These are phyloP conservation scores for Zaprionus vittiger DNA, from an alignment of 1,140 invertebrate genomes.

Conservation along the genomic window DNA sequence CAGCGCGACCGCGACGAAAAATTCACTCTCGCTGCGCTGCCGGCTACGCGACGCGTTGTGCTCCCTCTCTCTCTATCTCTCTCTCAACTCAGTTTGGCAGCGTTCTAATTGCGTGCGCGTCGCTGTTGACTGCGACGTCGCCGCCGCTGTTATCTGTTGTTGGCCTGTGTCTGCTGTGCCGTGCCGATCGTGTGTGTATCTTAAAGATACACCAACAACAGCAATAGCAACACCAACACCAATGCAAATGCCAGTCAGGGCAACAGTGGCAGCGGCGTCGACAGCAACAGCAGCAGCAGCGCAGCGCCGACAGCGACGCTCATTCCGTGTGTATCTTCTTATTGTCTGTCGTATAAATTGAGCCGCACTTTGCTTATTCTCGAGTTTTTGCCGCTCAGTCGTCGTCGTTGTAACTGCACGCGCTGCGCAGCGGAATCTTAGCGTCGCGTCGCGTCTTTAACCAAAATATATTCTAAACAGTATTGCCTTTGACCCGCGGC, in stretches of 20 bases:
- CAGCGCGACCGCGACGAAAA: constrained; percentile 16
- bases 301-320: constrained; percentile 30
- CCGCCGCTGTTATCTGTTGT: constrained; percentile 61
- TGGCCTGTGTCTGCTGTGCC: constrained; percentile 13
- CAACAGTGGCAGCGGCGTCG: constrained; percentile 8
- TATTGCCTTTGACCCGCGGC: constrained; percentile 19
- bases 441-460: constrained; percentile 30
- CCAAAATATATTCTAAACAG: not conserved
- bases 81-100: constrained; percentile 14
- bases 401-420: constrained; percentile 74
- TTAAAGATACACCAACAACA: constrained; percentile 61
- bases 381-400: constrained; percentile 79
- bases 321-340: constrained; percentile 70
- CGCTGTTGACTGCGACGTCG: constrained; percentile 39
- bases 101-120: constrained; percentile 64
- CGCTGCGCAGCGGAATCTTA: constrained; percentile 40
- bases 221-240: constrained; percentile 34
- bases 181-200: constrained; percentile 68
- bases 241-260: not conserved
- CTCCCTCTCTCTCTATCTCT: constrained; percentile 20
- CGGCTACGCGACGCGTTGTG: not conserved
- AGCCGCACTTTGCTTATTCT: constrained; percentile 81
- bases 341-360: constrained; percentile 77
- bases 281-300: not conserved
- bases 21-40: constrained; percentile 65